Percentiles rank a stretch among this genome's conserved stretches.
phyloP scores from a whole-genome alignment of 2,113 vertebrate species.

The Empidonax traillii region DNA sequence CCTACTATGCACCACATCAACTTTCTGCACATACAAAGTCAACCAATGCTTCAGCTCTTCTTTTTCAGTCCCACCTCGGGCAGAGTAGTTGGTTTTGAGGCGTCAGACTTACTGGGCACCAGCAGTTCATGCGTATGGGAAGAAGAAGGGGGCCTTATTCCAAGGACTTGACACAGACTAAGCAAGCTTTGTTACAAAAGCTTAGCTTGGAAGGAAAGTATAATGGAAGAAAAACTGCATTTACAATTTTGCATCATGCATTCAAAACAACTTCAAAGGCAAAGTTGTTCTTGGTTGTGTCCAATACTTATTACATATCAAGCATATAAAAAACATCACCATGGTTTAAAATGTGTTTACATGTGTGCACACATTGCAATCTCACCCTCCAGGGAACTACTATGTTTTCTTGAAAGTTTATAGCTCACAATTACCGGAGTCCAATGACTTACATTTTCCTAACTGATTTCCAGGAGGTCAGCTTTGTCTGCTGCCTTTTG shows the following conservation, averaged over 20 bases:
- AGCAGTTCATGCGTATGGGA: background rate
- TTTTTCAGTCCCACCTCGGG: background rate
- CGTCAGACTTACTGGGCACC: accelerated
- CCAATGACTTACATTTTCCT: constrained; percentile 59
- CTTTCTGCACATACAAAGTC: background rate
- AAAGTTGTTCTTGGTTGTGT: constrained; percentile 63
- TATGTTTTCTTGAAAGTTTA: constrained; percentile 57
- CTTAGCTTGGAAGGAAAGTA: background rate
- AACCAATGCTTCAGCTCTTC: background rate
- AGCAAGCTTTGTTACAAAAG: background rate
- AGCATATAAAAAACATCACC: constrained; percentile 56
- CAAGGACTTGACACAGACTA: background rate
- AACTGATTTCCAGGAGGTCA: constrained; percentile 43
- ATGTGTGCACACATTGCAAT: background rate
- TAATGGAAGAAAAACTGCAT: background rate
- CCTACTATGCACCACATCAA: background rate
- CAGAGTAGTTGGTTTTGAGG: background rate
- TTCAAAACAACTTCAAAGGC: constrained; percentile 51
- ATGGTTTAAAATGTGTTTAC: constrained; percentile 40
- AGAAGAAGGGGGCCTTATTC: background rate
- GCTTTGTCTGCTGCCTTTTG: constrained; percentile 23
- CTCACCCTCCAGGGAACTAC: constrained; percentile 21
- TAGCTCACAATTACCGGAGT: constrained; percentile 40
- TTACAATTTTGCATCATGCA: background rate
- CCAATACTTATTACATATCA: constrained; percentile 52